Conservation (phyloP, 2,888 invertebrate genomes). For the Diachrysia chrysitis region DNA sequence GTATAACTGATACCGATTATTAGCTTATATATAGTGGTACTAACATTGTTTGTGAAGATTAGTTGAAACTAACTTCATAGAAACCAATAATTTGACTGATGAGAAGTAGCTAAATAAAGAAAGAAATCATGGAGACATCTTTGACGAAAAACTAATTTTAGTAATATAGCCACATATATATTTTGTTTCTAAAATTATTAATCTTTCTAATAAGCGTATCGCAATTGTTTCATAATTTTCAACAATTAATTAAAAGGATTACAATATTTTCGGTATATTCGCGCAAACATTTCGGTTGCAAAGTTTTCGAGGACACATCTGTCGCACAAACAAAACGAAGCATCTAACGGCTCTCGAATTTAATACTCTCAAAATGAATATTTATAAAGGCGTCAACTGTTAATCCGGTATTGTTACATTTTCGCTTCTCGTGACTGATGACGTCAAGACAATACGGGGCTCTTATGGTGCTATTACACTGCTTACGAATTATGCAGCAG, state of each 20-base stretch:
- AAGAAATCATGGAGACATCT: too few species aligned
- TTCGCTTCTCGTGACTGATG: conserved; percentile 84
- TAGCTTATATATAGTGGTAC: conserved; percentile 14
- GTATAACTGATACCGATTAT: conserved; percentile 21
- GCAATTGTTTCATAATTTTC: too few species aligned
- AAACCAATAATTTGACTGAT: too few species aligned
- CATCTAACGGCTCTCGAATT: conserved; percentile 78
- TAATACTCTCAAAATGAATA: conserved; percentile 84
- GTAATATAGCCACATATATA: too few species aligned
- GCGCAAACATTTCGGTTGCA: conserved; percentile 21
- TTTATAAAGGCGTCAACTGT: conserved; percentile 88
- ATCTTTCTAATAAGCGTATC: too few species aligned
- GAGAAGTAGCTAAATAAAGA: too few species aligned
- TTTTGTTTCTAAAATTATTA: too few species aligned
- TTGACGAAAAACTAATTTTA: too few species aligned
- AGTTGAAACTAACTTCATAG: background rate
- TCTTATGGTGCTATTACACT: conserved; percentile 75
- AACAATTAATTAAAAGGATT: background rate
- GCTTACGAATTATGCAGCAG: conserved; percentile 30
- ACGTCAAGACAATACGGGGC: conserved; percentile 83
- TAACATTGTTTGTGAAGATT: conserved; percentile 8
- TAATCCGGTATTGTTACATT: conserved; percentile 87
- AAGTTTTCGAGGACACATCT: conserved; percentile 74
- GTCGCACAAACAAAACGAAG: conserved; percentile 81
- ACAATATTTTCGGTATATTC: conserved; percentile 20